These are phyloP conservation scores for Mobula hypostoma DNA, from an alignment of 2,113 vertebrate species.

Conservation along the genomic window DNA sequence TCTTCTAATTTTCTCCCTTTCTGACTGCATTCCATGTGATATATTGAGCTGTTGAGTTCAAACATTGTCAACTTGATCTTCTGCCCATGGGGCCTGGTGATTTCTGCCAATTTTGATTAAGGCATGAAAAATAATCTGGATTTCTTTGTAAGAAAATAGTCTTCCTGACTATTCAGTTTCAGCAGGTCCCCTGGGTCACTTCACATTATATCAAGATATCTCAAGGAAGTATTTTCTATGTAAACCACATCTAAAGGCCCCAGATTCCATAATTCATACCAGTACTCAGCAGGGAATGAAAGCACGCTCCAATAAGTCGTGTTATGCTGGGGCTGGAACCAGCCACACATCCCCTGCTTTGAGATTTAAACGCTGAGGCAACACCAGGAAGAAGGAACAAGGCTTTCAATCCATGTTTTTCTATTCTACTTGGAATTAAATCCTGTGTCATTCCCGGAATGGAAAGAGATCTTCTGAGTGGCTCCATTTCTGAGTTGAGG, in stretches of 20 bases:
- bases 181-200: neutral
- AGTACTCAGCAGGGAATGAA: constrained; percentile 16
- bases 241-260: constrained; percentile 4
- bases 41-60: constrained; percentile 15
- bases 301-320: neutral
- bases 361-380: neutral
- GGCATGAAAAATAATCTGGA: neutral
- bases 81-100: neutral
- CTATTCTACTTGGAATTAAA: too few species aligned
- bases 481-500: neutral
- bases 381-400: neutral
- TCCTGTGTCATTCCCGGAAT: neutral
- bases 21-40: neutral
- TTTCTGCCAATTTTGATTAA: neutral
- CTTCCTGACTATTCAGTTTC: constrained; percentile 1
- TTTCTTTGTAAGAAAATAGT: constrained; percentile 15
- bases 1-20: neutral
- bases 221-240: neutral
- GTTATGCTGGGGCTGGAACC: neutral
- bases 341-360: neutral
- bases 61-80: neutral
- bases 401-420: neutral
- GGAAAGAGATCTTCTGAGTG: too few species aligned
- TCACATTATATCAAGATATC: neutral
- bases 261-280: constrained; percentile 3